phyloP scores from a whole-genome alignment of 2,797 vertebrate genomes.

The Hozukius guyotensis region DNA sequence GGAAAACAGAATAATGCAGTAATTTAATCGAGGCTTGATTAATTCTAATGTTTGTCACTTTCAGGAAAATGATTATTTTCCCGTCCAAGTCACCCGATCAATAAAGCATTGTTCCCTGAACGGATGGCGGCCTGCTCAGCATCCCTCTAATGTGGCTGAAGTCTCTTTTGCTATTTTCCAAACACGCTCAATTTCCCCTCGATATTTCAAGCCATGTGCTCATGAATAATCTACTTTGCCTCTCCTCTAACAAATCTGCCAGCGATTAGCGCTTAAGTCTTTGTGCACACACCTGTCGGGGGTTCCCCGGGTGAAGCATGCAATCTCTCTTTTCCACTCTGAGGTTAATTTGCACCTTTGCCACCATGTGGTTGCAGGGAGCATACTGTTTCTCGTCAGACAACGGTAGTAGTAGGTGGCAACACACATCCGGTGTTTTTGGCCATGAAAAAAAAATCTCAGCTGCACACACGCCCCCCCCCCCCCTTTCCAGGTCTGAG shows the following conservation, averaged over 20 bases:
- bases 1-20: constrained; percentile 32
- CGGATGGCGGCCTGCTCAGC: constrained; percentile 25
- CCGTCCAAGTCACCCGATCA: constrained; percentile 50
- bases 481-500: neutral
- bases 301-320: constrained; percentile 24
- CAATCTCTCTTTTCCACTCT: constrained; percentile 30
- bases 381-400: constrained; percentile 48
- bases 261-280: constrained; percentile 47
- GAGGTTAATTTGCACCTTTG: constrained; percentile 45
- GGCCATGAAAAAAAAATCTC: constrained; percentile 23
- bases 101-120: constrained; percentile 52
- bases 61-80: constrained; percentile 47
- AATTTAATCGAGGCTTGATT: constrained; percentile 62
- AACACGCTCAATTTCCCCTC: constrained; percentile 41
- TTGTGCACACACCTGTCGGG: constrained; percentile 57
- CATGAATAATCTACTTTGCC: constrained; percentile 59
- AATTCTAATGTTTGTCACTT: constrained; percentile 57
- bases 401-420: constrained; percentile 47
- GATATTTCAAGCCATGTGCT: constrained; percentile 41
- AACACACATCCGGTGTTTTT: constrained; percentile 31
- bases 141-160: constrained; percentile 35
- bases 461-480: neutral
- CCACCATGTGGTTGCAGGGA: constrained; percentile 40
- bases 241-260: constrained; percentile 45
- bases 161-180: constrained; percentile 48